phyloP scores from a whole-genome alignment of 2,888 invertebrate genomes.

The Tetragnatha montana region DNA sequence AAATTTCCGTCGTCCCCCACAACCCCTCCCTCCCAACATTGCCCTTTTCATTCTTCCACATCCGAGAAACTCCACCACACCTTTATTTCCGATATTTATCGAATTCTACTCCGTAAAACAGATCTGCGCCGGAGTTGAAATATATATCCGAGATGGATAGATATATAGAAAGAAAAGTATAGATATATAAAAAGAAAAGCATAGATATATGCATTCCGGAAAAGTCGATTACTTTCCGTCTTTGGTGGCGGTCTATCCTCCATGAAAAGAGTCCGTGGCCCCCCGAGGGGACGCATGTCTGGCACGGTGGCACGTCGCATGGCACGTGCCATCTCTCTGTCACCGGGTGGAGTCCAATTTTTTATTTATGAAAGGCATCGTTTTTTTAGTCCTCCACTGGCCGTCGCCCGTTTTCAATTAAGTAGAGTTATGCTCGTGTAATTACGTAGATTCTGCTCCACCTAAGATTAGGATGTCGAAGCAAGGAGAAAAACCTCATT shows the following conservation, averaged over 20 bases:
- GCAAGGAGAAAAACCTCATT: slow-evolving; percentile 12
- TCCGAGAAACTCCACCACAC: no score
- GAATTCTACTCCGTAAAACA: slow-evolving; percentile 10
- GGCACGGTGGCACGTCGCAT: slow-evolving; percentile 11
- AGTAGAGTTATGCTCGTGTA: slow-evolving; percentile 8
- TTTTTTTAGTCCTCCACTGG: neutral
- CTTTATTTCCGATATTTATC: slow-evolving; percentile 6
- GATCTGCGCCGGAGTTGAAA: slow-evolving; percentile 11
- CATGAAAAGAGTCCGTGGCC: slow-evolving; percentile 62
- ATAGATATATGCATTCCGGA: slow-evolving; percentile 13
- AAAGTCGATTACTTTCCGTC: slow-evolving; percentile 63
- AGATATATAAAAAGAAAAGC: slow-evolving; percentile 38
- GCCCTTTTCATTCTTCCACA: no score
- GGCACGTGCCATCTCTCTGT: slow-evolving; percentile 52
- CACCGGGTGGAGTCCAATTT: slow-evolving; percentile 44
- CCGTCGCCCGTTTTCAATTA: slow-evolving; percentile 34
- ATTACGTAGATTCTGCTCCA: neutral
- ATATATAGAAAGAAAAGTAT: slow-evolving; percentile 45
- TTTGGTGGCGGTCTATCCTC: slow-evolving; percentile 60
- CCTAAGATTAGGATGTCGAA: slow-evolving; percentile 18
- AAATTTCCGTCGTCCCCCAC: no score
- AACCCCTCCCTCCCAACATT: no score
- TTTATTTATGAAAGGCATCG: slow-evolving; percentile 31
- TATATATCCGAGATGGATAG: neutral
- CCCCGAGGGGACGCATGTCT: slow-evolving; percentile 55